phyloP scores from a whole-genome alignment of 2,797 vertebrate species.

The Clangula hyemalis region DNA sequence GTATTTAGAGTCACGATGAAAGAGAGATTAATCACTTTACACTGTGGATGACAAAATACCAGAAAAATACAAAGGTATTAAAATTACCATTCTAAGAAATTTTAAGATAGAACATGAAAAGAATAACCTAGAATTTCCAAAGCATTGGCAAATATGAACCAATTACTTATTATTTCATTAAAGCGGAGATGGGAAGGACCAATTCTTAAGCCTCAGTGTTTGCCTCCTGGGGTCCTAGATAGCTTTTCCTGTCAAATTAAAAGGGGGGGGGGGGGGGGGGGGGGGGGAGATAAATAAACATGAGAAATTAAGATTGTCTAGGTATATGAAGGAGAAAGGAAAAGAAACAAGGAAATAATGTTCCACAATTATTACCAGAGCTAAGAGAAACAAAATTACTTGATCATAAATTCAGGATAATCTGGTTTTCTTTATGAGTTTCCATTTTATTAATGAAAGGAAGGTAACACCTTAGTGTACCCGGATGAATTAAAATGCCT shows the following conservation, averaged over 20 bases:
- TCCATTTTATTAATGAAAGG: slow-evolving; percentile 86
- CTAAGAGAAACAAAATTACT: slow-evolving; percentile 86
- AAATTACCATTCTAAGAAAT: slow-evolving; percentile 47
- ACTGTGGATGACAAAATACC: background rate
- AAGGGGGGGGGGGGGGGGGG: background rate
- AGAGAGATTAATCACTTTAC: background rate
- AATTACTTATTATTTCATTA: slow-evolving; percentile 86
- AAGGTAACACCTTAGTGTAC: slow-evolving; percentile 84
- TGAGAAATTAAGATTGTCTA: slow-evolving; percentile 83
- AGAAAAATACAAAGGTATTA: background rate
- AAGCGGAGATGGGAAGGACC: slow-evolving; percentile 76
- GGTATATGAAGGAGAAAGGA: slow-evolving; percentile 72
- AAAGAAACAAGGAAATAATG: slow-evolving; percentile 76
- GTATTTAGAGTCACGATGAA: background rate
- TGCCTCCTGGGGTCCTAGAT: slow-evolving; percentile 84
- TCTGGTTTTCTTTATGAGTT: slow-evolving; percentile 87
- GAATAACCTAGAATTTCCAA: slow-evolving; percentile 70
- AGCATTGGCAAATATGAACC: slow-evolving; percentile 79
- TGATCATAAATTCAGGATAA: slow-evolving; percentile 85
- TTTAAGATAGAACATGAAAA: slow-evolving; percentile 51
- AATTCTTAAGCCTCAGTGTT: slow-evolving; percentile 75
- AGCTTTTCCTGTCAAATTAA: slow-evolving; percentile 84
- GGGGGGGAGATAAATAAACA: slow-evolving; percentile 79
- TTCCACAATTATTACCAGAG: slow-evolving; percentile 81
- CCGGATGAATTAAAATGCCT: slow-evolving; percentile 83